Conservation (phyloP, 2,888 invertebrate genomes). For the Patella caerulea region DNA sequence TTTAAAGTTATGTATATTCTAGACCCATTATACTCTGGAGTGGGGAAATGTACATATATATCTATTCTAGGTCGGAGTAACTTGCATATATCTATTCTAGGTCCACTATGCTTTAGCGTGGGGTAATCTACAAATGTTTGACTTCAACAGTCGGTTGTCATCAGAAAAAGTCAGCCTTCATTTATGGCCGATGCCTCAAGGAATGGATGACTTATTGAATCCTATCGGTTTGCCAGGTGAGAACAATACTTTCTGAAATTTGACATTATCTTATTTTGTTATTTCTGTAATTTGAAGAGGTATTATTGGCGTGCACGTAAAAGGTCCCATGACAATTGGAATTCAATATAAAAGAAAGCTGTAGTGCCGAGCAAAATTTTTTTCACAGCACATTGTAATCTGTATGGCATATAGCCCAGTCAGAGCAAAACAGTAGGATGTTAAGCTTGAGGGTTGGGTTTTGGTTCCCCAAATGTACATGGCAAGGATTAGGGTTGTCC, state of each 20-base stretch:
- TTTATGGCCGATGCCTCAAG: constrained; percentile 73
- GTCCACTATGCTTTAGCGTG: constrained; percentile 74
- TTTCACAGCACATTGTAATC: too few species aligned
- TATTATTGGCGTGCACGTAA: too few species aligned
- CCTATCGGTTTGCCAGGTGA: constrained; percentile 68
- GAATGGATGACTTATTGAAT: constrained; percentile 68
- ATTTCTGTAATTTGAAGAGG: too few species aligned
- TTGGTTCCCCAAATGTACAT: too few species aligned
- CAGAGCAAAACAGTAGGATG: too few species aligned
- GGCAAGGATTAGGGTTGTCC: too few species aligned
- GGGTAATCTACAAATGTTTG: constrained; percentile 76
- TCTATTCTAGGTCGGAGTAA: not conserved
- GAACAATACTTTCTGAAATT: not conserved
- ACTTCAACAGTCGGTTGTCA: constrained; percentile 74
- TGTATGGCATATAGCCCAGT: too few species aligned
- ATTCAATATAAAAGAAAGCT: too few species aligned
- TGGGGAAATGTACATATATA: constrained; percentile 76
- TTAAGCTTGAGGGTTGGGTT: too few species aligned
- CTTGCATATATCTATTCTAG: constrained; percentile 45
- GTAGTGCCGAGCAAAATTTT: too few species aligned
- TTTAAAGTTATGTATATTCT: constrained; percentile 7
- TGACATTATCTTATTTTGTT: too few species aligned
- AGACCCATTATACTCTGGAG: constrained; percentile 74
- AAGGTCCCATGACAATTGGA: too few species aligned
- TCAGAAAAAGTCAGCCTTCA: constrained; percentile 73